Evolutionary conservation across 2,113 vertebrate species (phyloP), one percentile per base, ranked within the genome.

Genomic region (Jacana jacana): DNA sequence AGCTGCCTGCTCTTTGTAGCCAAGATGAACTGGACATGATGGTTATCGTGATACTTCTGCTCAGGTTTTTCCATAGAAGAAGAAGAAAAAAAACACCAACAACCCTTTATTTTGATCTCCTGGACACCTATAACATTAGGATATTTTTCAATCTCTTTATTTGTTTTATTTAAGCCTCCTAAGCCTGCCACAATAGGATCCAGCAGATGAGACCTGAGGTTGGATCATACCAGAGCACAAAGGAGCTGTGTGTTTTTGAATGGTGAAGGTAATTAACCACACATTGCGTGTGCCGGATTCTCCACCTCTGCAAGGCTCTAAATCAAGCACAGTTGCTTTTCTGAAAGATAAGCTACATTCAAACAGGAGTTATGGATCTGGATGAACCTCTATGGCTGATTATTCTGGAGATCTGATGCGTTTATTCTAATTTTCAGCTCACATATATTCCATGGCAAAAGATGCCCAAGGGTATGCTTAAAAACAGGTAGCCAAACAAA

Each of bases 1-100:
- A 13, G 0, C 28, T 20, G n/a, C 49, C n/a, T 33, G 27, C 10
- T 72, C 69, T 30, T 12, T 0, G 0, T 1, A 17, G 24, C 52
- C 42, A 14, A 2, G 8, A 48, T 17, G 17, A 51, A 40, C 52
- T 35, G 22, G 40, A 24, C 37, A 64, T 20, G 28, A 10, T 11
- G 35, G 30, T 52, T 88, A 48, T 48, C 24, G 10, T 7, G n/a
- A 83, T 44, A 28, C 17, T 63, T 55, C 37, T 64, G 16, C 19
- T 69, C 42, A 37, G 37, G n/a, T 4, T 28, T 55, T 40, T 69
- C 7, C 39, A 57, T 1, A 71, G 31, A 13, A 57, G 55, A 76
- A n/a, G 9, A 15, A 18, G 18, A 61, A 44, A 33, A 44, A 30
- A 0, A 11, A n/a, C n/a, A n/a, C n/a, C n/a, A n/a, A n/a, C n/a